Percentiles rank a stretch among this genome's conserved stretches.
phyloP scores from a whole-genome alignment of 1,140 invertebrate genomes.

The Trichogramma pretiosum region DNA sequence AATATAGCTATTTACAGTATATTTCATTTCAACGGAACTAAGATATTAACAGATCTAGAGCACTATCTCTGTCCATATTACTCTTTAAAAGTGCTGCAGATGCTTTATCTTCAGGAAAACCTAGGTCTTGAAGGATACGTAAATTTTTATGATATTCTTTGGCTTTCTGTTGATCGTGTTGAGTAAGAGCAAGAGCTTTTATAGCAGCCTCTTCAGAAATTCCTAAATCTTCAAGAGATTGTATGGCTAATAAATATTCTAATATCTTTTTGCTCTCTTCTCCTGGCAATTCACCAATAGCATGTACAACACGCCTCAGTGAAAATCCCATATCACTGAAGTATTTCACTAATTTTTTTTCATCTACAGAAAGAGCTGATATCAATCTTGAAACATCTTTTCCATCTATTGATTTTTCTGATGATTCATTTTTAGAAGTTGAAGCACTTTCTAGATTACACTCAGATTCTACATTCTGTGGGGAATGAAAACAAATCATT shows the following conservation, averaged over 20 bases:
- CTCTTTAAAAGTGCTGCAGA: slow-evolving; percentile 64
- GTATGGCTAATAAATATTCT: slow-evolving; percentile 39
- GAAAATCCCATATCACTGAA: slow-evolving; percentile 80
- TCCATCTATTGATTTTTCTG: slow-evolving; percentile 17
- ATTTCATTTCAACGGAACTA: slow-evolving; percentile 39
- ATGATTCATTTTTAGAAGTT: slow-evolving; percentile 18
- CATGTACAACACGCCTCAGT: slow-evolving; percentile 62
- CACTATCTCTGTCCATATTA: slow-evolving; percentile 77
- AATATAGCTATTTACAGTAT: slow-evolving; percentile 20
- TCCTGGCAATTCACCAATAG: slow-evolving; percentile 60
- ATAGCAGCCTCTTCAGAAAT: slow-evolving; percentile 55
- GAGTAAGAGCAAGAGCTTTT: slow-evolving; percentile 42
- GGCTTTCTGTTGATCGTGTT: slow-evolving; percentile 45
- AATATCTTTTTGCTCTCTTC: slow-evolving; percentile 76
- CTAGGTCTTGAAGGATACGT: slow-evolving; percentile 68
- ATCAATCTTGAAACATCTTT: slow-evolving; percentile 25
- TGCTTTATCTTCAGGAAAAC: slow-evolving; percentile 69
- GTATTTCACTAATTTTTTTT: slow-evolving; percentile 59
- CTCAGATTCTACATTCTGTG: too few species aligned
- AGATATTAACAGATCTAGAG: slow-evolving; percentile 72
- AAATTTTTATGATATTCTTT: slow-evolving; percentile 48
- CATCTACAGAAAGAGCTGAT: slow-evolving; percentile 36
- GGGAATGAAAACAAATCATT: too few species aligned
- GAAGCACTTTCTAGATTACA: slow-evolving; percentile 28
- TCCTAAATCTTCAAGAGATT: slow-evolving; percentile 59